phyloP scores from a whole-genome alignment of 2,888 invertebrate species.

The Onthophagus sagittarius region DNA sequence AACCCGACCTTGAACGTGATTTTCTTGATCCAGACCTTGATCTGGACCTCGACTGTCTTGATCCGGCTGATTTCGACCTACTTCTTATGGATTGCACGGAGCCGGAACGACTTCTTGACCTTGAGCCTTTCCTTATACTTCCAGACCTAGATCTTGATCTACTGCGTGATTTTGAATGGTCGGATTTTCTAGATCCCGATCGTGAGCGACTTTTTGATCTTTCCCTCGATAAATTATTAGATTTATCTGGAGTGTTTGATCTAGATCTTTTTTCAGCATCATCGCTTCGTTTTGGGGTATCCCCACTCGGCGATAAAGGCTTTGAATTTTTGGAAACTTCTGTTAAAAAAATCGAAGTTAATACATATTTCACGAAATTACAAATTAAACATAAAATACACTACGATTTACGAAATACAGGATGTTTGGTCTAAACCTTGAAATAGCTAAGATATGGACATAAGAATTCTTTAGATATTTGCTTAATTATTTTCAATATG shows the following conservation, averaged over 20 bases:
- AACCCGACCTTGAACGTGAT: conserved; percentile 33
- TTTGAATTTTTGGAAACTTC: conserved; percentile 8
- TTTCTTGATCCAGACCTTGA: conserved; percentile 37
- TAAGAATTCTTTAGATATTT: no score
- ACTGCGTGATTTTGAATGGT: neutral
- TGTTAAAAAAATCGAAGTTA: conserved; percentile 16
- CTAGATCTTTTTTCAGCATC: conserved; percentile 27
- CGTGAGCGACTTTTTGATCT: conserved; percentile 24
- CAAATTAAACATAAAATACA: no score
- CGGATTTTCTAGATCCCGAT: conserved; percentile 36
- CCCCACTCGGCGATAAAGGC: conserved; percentile 8
- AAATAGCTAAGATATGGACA: no score
- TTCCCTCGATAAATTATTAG: conserved; percentile 30
- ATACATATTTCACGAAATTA: neutral
- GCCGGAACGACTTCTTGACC: conserved; percentile 35
- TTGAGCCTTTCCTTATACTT: conserved; percentile 18
- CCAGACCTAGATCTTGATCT: conserved; percentile 32
- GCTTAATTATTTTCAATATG: no score
- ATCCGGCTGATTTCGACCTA: conserved; percentile 32
- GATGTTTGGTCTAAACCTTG: no score
- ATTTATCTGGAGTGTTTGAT: conserved; percentile 33
- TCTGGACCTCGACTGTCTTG: conserved; percentile 36
- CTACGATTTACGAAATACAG: no score
- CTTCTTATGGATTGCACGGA: conserved; percentile 31
- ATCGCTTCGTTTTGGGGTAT: neutral